Evolutionary conservation across 2,797 vertebrate species (phyloP).

Genomic region (Zenarchopterus dispar): DNA sequence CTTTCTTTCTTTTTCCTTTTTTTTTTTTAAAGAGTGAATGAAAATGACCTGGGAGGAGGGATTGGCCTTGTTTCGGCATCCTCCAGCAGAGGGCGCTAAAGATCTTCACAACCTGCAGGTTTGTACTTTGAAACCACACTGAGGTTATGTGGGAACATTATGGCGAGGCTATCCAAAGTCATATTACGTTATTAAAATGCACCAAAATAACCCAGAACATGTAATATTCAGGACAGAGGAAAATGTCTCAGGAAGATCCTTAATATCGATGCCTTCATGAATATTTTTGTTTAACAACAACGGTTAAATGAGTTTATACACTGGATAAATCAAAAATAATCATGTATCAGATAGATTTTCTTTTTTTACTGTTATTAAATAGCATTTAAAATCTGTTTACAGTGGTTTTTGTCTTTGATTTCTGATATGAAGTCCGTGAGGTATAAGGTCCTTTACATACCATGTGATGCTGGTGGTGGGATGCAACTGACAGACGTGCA

Average conservation of each 20-base stretch:
- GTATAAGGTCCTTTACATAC: neutral
- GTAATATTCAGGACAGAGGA: slow-evolving; percentile 28
- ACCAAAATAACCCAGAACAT: slow-evolving; percentile 56
- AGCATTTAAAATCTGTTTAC: neutral
- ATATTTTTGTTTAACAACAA: slow-evolving; percentile 18
- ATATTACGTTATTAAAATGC: slow-evolving; percentile 64
- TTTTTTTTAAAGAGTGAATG: too few relatives aligned
- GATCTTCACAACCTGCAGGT: slow-evolving; percentile 35
- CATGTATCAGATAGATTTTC: neutral
- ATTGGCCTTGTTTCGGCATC: neutral
- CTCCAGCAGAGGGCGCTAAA: slow-evolving; percentile 63
- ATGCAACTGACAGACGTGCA: slow-evolving; percentile 22
- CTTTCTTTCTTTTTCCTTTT: neutral
- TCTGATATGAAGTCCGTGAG: neutral
- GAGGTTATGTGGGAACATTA: slow-evolving; percentile 60
- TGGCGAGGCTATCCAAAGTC: slow-evolving; percentile 65
- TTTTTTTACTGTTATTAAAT: too few relatives aligned
- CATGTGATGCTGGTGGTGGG: slow-evolving; percentile 17
- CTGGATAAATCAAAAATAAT: slow-evolving; percentile 12
- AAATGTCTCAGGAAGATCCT: slow-evolving; percentile 26
- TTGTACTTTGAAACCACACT: slow-evolving; percentile 29
- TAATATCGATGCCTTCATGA: neutral
- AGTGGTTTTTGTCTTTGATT: neutral
- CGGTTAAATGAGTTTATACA: slow-evolving; percentile 19
- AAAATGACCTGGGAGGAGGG: slow-evolving; percentile 2